Base-by-base conservation (phyloP, 2,888 invertebrate genomes). In the Panorpa germanica region DNA sequence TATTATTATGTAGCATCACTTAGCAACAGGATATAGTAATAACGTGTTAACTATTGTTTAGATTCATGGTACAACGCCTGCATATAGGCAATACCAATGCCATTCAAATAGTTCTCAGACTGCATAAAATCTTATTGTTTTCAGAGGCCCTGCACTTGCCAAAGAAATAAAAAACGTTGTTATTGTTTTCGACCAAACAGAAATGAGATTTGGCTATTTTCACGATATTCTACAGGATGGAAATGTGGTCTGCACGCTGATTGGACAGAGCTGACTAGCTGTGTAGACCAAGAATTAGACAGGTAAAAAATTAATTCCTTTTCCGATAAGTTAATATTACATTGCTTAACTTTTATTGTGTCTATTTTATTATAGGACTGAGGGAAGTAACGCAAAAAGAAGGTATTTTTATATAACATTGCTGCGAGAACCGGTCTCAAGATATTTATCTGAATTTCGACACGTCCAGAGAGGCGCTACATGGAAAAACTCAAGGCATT, bases 241-340 rank as follows among this genome's bases (percentile, higher is more conserved):
- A 83, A 83, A 48, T 98, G 98, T 56, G 98, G 98, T 30, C 64
- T 98, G 26, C 95, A 95, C 50, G 91, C 95, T 15, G 96, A 96
- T 59, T 96, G 90, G 81, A 96, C 96, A 3, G 96, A 98, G 59
- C 56, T 98, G 40, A 88, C 85, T 7, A 68, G 66, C 41, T 93
- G 93, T 54, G 91, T 91, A 21, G 85, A 93, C 47, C 70, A 75
- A 15, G 85, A 83, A 46, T 63, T 96, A 47, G 85, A 93, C n/a
- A n/a, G n/a, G n/a, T n/a, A n/a, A n/a, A n/a, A n/a, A n/a, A n/a
- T n/a, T n/a, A n/a, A n/a, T n/a, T n/a, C n/a, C n/a, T n/a, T n/a
- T n/a, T n/a, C n/a, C n/a, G n/a, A n/a, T n/a, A n/a, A n/a, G n/a
- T n/a, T n/a, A n/a, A n/a, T n/a, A n/a, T n/a, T n/a, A n/a, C n/a